These are phyloP conservation scores for Tenthredo scrophulariae DNA, from an alignment of 2,888 invertebrate species.

Conservation along the genomic window DNA sequence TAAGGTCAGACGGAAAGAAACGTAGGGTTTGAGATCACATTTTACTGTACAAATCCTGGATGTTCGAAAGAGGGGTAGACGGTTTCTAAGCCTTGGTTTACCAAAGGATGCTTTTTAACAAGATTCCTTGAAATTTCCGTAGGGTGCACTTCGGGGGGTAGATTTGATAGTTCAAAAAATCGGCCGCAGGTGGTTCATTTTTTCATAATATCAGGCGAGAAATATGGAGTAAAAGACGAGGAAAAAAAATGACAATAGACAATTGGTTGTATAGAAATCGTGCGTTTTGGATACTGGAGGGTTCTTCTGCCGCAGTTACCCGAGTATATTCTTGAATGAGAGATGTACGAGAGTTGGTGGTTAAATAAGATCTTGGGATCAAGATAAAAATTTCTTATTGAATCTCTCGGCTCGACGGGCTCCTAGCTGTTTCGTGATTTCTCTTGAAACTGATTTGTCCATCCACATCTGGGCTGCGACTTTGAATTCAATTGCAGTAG, in stretches of 20 bases:
- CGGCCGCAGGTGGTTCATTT: constrained; percentile 49
- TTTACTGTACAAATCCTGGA: neutral
- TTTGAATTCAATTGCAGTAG: constrained; percentile 24
- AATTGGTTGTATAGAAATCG: constrained; percentile 55
- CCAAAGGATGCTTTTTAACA: constrained; percentile 27
- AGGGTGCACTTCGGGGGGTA: constrained; percentile 45
- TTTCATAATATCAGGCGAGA: constrained; percentile 54
- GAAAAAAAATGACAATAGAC: constrained; percentile 45
- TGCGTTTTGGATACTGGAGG: constrained; percentile 18
- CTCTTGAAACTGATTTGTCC: neutral
- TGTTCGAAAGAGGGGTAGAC: neutral
- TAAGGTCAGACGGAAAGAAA: neutral
- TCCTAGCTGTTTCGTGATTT: neutral
- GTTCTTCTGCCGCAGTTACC: neutral
- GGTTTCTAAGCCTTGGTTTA: constrained; percentile 16
- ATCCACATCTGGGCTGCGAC: neutral
- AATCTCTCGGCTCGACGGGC: neutral
- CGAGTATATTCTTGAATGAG: neutral
- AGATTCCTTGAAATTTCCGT: constrained; percentile 32
- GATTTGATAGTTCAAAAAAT: constrained; percentile 50
- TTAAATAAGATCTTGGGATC: neutral
- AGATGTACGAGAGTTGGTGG: neutral
- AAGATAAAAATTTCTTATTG: constrained; percentile 23
- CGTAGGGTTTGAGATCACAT: neutral
- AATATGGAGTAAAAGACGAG: constrained; percentile 37